phyloP scores from a whole-genome alignment of 2,888 invertebrate genomes.

The Melikaiella ostensackeni region DNA sequence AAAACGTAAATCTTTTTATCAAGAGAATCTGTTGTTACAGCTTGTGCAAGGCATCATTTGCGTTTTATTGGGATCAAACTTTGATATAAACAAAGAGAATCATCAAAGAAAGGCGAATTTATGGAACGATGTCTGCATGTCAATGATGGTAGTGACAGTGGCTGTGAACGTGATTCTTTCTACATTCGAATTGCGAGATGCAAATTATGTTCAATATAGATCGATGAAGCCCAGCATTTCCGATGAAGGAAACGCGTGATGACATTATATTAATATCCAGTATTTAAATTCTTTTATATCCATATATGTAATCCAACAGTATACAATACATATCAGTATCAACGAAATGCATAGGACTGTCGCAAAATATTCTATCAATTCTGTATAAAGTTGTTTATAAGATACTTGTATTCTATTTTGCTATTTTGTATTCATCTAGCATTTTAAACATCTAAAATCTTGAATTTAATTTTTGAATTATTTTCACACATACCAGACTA shows the following conservation, averaged over 20 bases:
- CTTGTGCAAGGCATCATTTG: constrained; percentile 81
- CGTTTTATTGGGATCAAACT: constrained; percentile 80
- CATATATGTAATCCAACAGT: not conserved
- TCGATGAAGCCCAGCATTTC: constrained; percentile 26
- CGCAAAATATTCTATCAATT: not conserved
- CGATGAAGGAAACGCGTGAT: constrained; percentile 22
- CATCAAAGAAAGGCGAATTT: constrained; percentile 81
- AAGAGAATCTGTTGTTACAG: constrained; percentile 70
- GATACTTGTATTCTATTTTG: not conserved
- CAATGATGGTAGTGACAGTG: constrained; percentile 81
- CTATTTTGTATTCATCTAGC: not conserved
- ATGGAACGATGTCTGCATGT: constrained; percentile 81
- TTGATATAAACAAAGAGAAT: constrained; percentile 82
- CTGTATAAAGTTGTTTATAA: not conserved
- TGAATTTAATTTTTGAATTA: not conserved
- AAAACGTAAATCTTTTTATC: constrained; percentile 4
- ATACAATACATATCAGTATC: constrained; percentile 15
- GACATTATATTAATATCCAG: not conserved
- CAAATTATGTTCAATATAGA: constrained; percentile 49
- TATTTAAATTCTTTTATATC: constrained; percentile 17
- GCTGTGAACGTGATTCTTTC: constrained; percentile 82
- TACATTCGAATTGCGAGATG: constrained; percentile 78
- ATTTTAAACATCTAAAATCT: not conserved
- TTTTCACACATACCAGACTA: not conserved
- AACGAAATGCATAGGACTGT: not conserved